A percentile compares a stretch with the other conserved stretches of the same genome.
These are phyloP conservation scores for Xestia rhomboidea DNA, from an alignment of 2,888 invertebrate species.

Conservation along the genomic window DNA sequence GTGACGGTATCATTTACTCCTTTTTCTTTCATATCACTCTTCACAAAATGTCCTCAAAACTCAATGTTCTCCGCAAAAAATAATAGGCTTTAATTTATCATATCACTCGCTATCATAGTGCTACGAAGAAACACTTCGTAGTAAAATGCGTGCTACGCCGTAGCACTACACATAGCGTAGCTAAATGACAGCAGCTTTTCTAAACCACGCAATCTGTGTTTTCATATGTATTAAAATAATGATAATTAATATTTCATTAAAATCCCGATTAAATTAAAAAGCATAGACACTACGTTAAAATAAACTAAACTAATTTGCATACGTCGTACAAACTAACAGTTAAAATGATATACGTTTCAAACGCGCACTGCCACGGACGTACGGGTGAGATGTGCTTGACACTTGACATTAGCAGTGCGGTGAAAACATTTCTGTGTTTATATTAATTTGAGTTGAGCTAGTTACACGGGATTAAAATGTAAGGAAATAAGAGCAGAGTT, in stretches of 20 bases:
- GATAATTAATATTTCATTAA: background rate
- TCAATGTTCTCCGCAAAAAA: background rate
- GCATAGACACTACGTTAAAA: background rate
- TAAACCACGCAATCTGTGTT: background rate
- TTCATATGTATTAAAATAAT: background rate
- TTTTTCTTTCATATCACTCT: too few relatives aligned
- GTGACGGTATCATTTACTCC: too few relatives aligned
- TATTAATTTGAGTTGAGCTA: background rate
- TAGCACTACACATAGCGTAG: slow-evolving; percentile 16
- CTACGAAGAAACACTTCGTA: background rate
- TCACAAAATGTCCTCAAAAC: background rate
- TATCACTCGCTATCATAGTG: background rate
- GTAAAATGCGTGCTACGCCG: slow-evolving; percentile 23
- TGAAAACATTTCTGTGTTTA: slow-evolving; percentile 32
- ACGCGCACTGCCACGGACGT: slow-evolving; percentile 19
- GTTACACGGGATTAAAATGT: background rate
- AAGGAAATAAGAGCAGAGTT: background rate
- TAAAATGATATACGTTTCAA: slow-evolving; percentile 44
- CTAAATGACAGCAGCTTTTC: rapidly evolving
- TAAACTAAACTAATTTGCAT: slow-evolving; percentile 32
- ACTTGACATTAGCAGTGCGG: slow-evolving; percentile 37
- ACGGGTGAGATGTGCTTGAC: slow-evolving; percentile 44
- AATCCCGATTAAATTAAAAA: background rate
- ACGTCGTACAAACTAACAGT: slow-evolving; percentile 12
- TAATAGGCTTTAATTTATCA: background rate